Percentiles rank a stretch among this genome's conserved stretches.
These are phyloP conservation scores for human (Homo sapiens) DNA, from an alignment of 2,113 vertebrate genomes.

Conservation along the genomic window DNA sequence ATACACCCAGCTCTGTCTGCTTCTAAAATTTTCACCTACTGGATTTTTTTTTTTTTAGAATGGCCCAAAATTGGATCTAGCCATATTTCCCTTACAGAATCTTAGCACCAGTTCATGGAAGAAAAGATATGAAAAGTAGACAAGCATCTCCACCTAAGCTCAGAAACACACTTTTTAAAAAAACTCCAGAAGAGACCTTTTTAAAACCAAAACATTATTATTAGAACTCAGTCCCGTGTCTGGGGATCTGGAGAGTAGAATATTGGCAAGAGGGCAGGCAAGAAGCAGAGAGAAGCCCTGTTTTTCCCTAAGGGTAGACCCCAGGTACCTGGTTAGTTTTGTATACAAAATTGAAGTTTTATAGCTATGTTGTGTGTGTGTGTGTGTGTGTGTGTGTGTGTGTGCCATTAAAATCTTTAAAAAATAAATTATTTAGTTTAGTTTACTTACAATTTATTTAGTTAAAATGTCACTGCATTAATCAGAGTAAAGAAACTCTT, in stretches of 20 bases:
- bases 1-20: background rate
- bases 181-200: background rate
- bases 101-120: background rate
- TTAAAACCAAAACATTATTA: background rate
- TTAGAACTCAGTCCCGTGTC: no score
- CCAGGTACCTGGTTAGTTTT: background rate
- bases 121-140: background rate
- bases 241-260: background rate
- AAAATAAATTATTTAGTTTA: background rate
- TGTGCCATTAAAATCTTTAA: background rate
- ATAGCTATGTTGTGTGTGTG: background rate
- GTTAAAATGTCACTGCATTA: background rate
- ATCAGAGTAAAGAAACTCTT: background rate
- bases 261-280: background rate
- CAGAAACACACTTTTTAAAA: background rate
- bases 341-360: background rate
- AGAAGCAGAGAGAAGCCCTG: background rate
- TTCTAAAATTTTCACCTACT: background rate
- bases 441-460: background rate
- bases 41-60: background rate
- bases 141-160: background rate
- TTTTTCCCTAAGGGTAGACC: rapidly evolving
- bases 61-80: background rate
- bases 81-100: background rate
- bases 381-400: no score